These are phyloP conservation scores for Nerophis lumbriciformis DNA, from an alignment of 2,113 vertebrate genomes.

Conservation along the genomic window DNA sequence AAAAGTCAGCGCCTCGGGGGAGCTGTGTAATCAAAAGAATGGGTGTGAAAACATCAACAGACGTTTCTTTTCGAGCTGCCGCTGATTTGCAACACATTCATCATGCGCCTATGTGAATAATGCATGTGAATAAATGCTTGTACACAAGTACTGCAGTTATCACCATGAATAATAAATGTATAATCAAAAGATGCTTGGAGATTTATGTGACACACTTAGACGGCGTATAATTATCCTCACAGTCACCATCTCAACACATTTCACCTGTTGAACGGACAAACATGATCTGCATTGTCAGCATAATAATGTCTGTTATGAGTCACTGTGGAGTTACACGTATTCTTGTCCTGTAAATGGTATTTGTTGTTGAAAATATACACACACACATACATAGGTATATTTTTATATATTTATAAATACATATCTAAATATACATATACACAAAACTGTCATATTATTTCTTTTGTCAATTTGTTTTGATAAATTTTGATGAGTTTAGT, in stretches of 20 bases:
- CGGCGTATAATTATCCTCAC: slow-evolving; percentile 29
- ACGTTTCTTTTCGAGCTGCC: slow-evolving; percentile 30
- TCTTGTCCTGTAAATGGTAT: too few species aligned
- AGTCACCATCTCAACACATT: slow-evolving; percentile 9
- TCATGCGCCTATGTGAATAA: slow-evolving; percentile 64
- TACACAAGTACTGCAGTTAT: slow-evolving; percentile 60
- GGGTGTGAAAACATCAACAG: slow-evolving; percentile 34
- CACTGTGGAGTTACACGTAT: too few species aligned
- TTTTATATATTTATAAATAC: too few species aligned
- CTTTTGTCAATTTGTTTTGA: too few species aligned
- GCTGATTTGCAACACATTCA: slow-evolving; percentile 42
- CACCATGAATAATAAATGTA: slow-evolving; percentile 56
- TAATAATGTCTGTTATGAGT: background rate
- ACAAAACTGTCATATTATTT: too few species aligned
- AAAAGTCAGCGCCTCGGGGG: slow-evolving; percentile 14
- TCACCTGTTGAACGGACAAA: background rate
- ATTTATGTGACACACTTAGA: slow-evolving; percentile 40
- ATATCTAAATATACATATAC: too few species aligned
- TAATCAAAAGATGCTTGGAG: slow-evolving; percentile 58
- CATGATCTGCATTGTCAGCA: background rate
- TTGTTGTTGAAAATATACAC: too few species aligned
- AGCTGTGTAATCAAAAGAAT: slow-evolving; percentile 13
- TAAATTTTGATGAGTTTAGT: too few species aligned
- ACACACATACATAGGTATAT: too few species aligned
- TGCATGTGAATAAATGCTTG: slow-evolving; percentile 56